Conservation (phyloP, 2,888 invertebrate species). For the Rosalia funebris region DNA sequence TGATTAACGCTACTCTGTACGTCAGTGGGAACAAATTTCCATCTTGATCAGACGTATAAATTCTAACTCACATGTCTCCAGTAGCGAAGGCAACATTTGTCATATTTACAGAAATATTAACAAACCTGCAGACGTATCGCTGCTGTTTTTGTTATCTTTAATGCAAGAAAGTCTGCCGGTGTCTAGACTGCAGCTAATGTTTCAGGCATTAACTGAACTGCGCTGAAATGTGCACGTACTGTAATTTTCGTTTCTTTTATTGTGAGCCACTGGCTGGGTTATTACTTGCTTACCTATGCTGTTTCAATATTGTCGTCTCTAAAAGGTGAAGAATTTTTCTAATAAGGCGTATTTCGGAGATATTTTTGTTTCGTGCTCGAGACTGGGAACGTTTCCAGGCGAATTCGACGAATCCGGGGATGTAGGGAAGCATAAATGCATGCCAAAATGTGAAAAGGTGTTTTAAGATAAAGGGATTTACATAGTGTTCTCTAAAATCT, state of each 20-base stretch:
- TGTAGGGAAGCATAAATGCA: background rate
- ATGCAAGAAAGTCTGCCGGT: slow-evolving; percentile 29
- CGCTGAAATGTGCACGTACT: slow-evolving; percentile 28
- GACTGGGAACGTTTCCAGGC: background rate
- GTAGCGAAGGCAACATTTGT: slow-evolving; percentile 15
- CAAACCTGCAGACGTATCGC: slow-evolving; percentile 21
- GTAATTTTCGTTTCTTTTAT: slow-evolving; percentile 26
- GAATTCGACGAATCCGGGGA: background rate
- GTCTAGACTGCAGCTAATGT: slow-evolving; percentile 45
- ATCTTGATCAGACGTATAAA: background rate
- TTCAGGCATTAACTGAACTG: slow-evolving; percentile 37
- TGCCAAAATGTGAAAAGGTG: background rate
- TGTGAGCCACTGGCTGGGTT: background rate
- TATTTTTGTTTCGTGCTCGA: background rate
- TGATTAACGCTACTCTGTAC: too few relatives aligned
- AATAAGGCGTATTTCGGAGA: background rate
- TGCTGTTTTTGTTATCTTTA: slow-evolving; percentile 40
- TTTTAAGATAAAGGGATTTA: background rate
- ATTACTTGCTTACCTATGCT: slow-evolving; percentile 3
- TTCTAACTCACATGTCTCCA: background rate
- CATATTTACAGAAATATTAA: slow-evolving; percentile 23
- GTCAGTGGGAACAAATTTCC: too few relatives aligned
- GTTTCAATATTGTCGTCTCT: background rate
- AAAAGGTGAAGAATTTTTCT: background rate
- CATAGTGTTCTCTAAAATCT: too few relatives aligned